Evolutionary conservation across 1,140 invertebrate species (phyloP).

Genomic region (Aleiodes sp.): DNA sequence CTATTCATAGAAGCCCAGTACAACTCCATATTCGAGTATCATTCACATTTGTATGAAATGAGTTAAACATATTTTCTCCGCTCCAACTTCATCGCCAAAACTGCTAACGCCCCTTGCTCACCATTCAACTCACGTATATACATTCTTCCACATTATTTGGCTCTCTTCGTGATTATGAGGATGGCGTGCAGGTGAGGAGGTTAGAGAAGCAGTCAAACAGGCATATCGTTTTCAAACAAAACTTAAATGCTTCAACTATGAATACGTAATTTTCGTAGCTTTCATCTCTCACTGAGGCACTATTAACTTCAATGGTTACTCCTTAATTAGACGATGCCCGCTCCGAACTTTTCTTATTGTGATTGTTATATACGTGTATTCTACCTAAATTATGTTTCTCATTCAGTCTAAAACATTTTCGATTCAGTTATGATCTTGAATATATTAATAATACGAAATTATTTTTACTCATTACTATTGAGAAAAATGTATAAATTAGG

Average conservation of each 20-base stretch:
- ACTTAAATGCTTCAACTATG: conserved; percentile 30
- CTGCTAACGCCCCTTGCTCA: neutral
- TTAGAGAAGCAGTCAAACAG: neutral
- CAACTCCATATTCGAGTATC: too few relatives aligned
- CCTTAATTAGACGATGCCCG: conserved; percentile 39
- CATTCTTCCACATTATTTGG: neutral
- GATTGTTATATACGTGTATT: neutral
- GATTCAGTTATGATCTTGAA: too few relatives aligned
- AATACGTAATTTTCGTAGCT: conserved; percentile 43
- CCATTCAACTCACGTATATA: neutral
- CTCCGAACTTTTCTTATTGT: conserved; percentile 1
- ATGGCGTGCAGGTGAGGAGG: neutral
- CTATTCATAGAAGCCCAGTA: too few relatives aligned
- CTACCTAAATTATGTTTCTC: neutral
- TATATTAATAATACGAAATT: too few relatives aligned
- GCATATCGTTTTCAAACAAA: conserved; percentile 26
- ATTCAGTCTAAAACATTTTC: too few relatives aligned
- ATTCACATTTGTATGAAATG: too few relatives aligned
- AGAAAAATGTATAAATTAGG: too few relatives aligned
- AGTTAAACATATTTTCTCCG: conserved; percentile 5
- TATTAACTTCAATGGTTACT: conserved; percentile 8
- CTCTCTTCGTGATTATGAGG: neutral
- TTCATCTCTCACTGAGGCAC: conserved; percentile 26
- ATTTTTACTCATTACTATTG: too few relatives aligned
- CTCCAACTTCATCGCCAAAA: neutral